phyloP scores from a whole-genome alignment of 1,140 invertebrate genomes.

The Drosophila quadrilineata region DNA sequence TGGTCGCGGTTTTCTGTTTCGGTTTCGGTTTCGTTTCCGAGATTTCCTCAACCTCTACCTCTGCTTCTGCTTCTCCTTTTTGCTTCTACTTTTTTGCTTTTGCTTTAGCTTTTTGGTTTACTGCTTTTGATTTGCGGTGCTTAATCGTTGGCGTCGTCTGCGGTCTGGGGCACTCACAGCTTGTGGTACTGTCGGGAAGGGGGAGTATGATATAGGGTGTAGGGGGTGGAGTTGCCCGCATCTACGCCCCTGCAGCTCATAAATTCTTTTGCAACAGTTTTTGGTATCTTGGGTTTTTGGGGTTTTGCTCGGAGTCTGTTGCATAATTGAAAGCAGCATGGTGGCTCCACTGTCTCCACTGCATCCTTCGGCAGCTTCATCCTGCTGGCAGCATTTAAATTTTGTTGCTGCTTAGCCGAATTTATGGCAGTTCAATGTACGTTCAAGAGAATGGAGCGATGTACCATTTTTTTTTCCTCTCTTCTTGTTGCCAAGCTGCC shows the following conservation, averaged over 20 bases:
- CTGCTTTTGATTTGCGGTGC: constrained; percentile 64
- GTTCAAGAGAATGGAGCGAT: constrained; percentile 10
- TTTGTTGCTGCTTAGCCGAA: constrained; percentile 18
- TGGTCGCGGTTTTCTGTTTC: constrained; percentile 29
- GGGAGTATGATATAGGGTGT: too few relatives aligned
- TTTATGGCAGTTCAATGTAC: constrained; percentile 54
- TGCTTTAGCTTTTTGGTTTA: too few relatives aligned
- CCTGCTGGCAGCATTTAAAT: constrained; percentile 33
- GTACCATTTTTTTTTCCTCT: too few relatives aligned
- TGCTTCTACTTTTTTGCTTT: constrained; percentile 12
- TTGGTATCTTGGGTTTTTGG: background rate
- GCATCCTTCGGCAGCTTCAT: too few relatives aligned
- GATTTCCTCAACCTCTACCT: constrained; percentile 10
- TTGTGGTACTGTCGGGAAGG: too few relatives aligned
- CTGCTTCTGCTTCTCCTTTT: constrained; percentile 34
- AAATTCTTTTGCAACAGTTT: constrained; percentile 47
- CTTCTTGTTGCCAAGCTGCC: constrained; percentile 42
- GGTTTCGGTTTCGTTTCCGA: constrained; percentile 45
- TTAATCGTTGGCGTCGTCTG: constrained; percentile 73
- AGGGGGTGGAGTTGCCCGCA: too few relatives aligned
- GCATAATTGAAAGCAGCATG: constrained; percentile 74
- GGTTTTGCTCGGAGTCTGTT: constrained; percentile 19
- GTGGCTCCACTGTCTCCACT: constrained; percentile 18
- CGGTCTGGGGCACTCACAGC: constrained; percentile 14
- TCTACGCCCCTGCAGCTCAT: constrained; percentile 54